phyloP scores from a whole-genome alignment of 2,888 invertebrate genomes.

The Timema cristinae region DNA sequence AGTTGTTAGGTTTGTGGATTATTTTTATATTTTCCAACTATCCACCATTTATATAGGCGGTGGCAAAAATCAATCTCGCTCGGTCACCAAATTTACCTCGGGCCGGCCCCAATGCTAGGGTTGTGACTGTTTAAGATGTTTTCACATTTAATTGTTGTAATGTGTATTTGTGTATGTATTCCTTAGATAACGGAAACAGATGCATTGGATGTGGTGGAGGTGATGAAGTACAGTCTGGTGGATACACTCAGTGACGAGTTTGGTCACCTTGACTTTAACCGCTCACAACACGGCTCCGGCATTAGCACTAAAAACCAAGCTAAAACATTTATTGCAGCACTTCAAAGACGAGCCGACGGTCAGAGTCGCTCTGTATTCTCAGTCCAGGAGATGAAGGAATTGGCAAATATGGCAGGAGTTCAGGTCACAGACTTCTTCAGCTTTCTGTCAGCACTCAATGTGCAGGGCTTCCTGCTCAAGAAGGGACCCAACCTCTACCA shows the following conservation, averaged over 20 bases:
- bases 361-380: conserved; percentile 69
- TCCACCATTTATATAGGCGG: no score
- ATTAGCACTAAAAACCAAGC: conserved; percentile 66
- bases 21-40: no score
- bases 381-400: conserved; percentile 68
- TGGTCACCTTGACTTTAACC: conserved; percentile 56
- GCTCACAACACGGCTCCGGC: conserved; percentile 68
- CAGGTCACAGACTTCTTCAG: conserved; percentile 60
- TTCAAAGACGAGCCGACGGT: conserved; percentile 63
- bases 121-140: no score
- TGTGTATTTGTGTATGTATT: no score
- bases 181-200: conserved; percentile 57
- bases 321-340: conserved; percentile 65
- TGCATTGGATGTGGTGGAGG: conserved; percentile 79
- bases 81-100: no score
- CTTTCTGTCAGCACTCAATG: conserved; percentile 74
- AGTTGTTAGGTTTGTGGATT: no score
- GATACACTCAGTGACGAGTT: conserved; percentile 72
- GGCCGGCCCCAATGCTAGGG: no score
- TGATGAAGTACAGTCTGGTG: conserved; percentile 74
- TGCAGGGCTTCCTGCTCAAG: conserved; percentile 79
- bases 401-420: conserved; percentile 64
- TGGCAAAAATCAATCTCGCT: no score
- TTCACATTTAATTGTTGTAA: no score
- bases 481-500: conserved; percentile 73